These are phyloP conservation scores for Marasmarcha lunaedactyla DNA, from an alignment of 2,888 invertebrate species.

Conservation along the genomic window DNA sequence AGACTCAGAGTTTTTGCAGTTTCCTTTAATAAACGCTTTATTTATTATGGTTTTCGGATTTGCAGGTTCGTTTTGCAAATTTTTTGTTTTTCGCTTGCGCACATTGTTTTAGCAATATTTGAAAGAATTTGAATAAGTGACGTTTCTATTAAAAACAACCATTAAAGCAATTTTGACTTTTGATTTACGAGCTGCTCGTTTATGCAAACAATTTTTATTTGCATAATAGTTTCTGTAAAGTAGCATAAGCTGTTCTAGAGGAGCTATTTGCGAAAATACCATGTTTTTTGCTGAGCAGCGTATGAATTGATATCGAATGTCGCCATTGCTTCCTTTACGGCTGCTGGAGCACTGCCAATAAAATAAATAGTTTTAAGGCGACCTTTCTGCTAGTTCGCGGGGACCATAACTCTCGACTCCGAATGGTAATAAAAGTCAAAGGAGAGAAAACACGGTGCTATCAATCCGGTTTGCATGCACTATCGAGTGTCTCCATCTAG, in stretches of 20 bases:
- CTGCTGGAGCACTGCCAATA: constrained; percentile 55
- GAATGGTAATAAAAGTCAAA: constrained; percentile 49
- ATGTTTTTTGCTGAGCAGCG: constrained; percentile 46
- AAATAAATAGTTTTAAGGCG: constrained; percentile 45
- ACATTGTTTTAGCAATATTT: too few relatives aligned
- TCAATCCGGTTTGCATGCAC: constrained; percentile 54
- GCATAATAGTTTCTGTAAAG: too few relatives aligned
- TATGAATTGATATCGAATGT: constrained; percentile 42
- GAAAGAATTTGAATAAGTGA: too few relatives aligned
- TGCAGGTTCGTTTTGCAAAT: constrained; percentile 17
- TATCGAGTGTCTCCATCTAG: constrained; percentile 56
- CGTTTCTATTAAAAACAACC: too few relatives aligned
- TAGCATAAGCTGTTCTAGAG: too few relatives aligned
- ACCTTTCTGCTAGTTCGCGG: constrained; percentile 36
- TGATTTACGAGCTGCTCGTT: too few relatives aligned
- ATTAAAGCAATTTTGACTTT: too few relatives aligned
- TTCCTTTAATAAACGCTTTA: constrained; percentile 27
- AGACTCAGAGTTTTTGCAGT: constrained; percentile 24
- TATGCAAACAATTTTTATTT: too few relatives aligned
- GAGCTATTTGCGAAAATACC: constrained; percentile 17
- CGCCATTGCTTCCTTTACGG: constrained; percentile 31
- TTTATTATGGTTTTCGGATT: constrained; percentile 21
- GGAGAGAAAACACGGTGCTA: constrained; percentile 42
- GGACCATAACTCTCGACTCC: constrained; percentile 39
- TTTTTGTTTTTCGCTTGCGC: background rate